Base-by-base conservation (phyloP, 2,888 invertebrate genomes). In the Idaea straminata region DNA sequence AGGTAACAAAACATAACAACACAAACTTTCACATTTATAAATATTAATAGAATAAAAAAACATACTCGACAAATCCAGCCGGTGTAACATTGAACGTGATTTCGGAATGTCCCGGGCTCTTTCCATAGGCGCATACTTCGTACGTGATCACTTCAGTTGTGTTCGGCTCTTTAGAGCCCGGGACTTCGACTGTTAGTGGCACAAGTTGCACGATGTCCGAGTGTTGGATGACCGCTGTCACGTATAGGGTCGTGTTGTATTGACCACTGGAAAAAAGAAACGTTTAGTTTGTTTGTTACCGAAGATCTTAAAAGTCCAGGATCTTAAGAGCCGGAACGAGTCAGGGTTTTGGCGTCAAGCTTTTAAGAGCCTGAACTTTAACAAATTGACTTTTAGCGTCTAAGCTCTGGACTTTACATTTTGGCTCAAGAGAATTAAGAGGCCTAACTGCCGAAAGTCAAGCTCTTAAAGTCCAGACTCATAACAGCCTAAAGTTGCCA, bases 101-200 rank as follows among this genome's bases (percentile, higher is more conserved):
- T 66, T 95, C 94, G 0, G 95, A 94, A 78, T 95, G 94, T 60
- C 97, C 96, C 0, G 96, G 95, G 35, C 91, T 94, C 57, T 93
- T 90, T 15, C 95, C 96, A 63, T 93, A 88, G 0, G 95, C 92
- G 76, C 88, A 90, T 58, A 96, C 87, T 15, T 91, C 87, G 70
- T 94, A 88, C 0, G 85, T 79, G 72, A 87, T 85, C 71, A 86
- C 77, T n/a, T 84, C 88, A 0, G 82, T 79, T 1, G 79, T 69
- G 64, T 89, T 83, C 1, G 86, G 88, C 0, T 83, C 76, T 15
- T 78, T 80, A 6, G 84, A 78, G 0, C 85, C 86, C n/a, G 88
- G 85, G 66, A 94, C 83, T 57, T 81, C 83, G 3, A 95, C 81
- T 1, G 81, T 82, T 0, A 84, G 73, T 0, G 95, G 95, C 0